Percentiles rank a stretch among this genome's conserved stretches.
Evolutionary conservation across 2,113 vertebrate genomes (phyloP).

Genomic region (Crotalus helleri): DNA sequence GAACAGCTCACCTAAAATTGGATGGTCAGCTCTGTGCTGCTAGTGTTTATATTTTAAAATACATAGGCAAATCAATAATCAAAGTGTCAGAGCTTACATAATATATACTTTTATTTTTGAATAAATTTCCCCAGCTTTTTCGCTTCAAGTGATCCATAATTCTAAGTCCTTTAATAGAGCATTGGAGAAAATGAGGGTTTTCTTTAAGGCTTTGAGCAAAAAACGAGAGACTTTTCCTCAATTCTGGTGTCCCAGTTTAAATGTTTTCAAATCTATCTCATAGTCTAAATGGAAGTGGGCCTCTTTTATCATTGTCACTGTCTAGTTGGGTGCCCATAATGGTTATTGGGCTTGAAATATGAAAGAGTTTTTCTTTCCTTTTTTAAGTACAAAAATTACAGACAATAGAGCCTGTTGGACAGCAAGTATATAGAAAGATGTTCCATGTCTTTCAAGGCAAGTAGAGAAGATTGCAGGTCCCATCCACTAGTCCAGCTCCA

Average conservation of each 20-base stretch:
- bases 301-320: neutral
- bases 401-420: neutral
- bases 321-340: conserved; percentile 21
- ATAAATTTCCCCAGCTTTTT: neutral
- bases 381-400: neutral
- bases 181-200: neutral
- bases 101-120: neutral
- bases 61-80: neutral
- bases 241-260: neutral
- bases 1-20: neutral
- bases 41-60: neutral
- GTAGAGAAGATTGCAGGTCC: neutral
- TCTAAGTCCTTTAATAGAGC: neutral
- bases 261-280: neutral
- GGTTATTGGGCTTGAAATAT: conserved; percentile 40
- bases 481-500: neutral
- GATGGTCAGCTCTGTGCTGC: neutral
- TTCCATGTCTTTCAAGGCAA: neutral
- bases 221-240: neutral
- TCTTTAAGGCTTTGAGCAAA: neutral
- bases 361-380: neutral
- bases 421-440: neutral
- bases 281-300: neutral
- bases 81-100: neutral
- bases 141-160: neutral